phyloP scores from a whole-genome alignment of 2,888 invertebrate genomes.

The Stenolophus ochropezus region DNA sequence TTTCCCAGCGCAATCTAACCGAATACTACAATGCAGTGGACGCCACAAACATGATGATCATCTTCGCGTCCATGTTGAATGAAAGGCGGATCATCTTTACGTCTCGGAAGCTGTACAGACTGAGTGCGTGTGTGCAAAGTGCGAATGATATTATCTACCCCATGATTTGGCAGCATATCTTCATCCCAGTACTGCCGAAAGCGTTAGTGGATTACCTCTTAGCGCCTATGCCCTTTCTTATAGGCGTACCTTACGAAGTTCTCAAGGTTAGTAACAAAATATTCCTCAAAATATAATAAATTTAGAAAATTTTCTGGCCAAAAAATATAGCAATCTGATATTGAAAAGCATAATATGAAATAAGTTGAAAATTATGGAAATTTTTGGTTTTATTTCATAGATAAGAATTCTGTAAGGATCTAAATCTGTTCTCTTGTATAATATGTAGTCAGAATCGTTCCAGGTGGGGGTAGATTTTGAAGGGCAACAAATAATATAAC shows the following conservation, averaged over 20 bases:
- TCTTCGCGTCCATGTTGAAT: conserved; percentile 96
- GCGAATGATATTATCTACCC: conserved; percentile 96
- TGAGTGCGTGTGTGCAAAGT: conserved; percentile 95
- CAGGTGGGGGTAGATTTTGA: too few relatives aligned
- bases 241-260: conserved; percentile 93
- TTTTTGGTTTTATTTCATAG: too few relatives aligned
- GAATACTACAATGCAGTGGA: conserved; percentile 99
- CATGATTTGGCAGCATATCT: conserved; percentile 99
- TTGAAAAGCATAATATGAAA: too few relatives aligned
- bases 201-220: conserved; percentile 91
- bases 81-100: conserved; percentile 96
- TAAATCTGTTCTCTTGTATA: too few relatives aligned
- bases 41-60: conserved; percentile 93
- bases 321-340: too few relatives aligned
- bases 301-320: too few relatives aligned
- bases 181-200: conserved; percentile 94
- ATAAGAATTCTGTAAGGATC: too few relatives aligned
- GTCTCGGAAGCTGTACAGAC: conserved; percentile 89
- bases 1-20: conserved; percentile 91
- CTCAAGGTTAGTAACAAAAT: conserved; percentile 78
- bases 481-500: too few relatives aligned
- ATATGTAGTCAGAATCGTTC: too few relatives aligned
- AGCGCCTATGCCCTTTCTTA: conserved; percentile 98
- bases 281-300: background rate
- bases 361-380: too few relatives aligned